phyloP scores from a whole-genome alignment of 2,113 vertebrate genomes.

The Cyprinodon brontotheroides region DNA sequence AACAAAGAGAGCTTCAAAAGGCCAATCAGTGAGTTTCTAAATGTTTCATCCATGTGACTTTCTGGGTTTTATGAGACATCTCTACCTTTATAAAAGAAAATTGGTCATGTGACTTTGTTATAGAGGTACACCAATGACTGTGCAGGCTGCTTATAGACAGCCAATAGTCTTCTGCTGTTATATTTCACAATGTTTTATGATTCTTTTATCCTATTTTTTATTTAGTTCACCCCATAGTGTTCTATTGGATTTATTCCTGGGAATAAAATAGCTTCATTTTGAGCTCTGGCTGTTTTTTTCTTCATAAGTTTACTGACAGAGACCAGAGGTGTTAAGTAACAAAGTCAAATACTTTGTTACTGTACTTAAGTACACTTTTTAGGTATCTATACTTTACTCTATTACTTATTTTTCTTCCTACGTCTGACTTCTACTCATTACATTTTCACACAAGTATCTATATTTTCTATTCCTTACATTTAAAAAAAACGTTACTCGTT shows the following conservation, averaged over 20 bases:
- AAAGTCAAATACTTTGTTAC: too few species aligned
- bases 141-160: too few species aligned
- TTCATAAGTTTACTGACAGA: too few species aligned
- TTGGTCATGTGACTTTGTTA: not conserved
- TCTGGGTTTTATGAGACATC: not conserved
- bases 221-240: not conserved
- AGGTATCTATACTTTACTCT: too few species aligned
- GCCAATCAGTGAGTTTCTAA: slow-evolving; percentile 92
- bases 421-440: too few species aligned
- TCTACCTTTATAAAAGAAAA: not conserved
- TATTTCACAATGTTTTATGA: not conserved
- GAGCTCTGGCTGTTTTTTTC: not conserved
- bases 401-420: too few species aligned
- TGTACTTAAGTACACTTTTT: too few species aligned
- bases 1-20: slow-evolving; percentile 99
- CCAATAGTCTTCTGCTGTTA: not conserved
- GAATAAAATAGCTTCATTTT: not conserved
- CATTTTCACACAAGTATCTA: too few species aligned
- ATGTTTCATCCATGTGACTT: not conserved
- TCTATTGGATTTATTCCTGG: not conserved
- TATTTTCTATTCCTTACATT: too few species aligned
- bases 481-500: too few species aligned
- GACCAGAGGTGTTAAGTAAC: too few species aligned
- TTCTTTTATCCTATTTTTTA: not conserved
- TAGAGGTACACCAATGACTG: too few species aligned